Evolutionary conservation across 2,797 vertebrate species (phyloP).

Genomic region (Zonotrichia albicollis): DNA sequence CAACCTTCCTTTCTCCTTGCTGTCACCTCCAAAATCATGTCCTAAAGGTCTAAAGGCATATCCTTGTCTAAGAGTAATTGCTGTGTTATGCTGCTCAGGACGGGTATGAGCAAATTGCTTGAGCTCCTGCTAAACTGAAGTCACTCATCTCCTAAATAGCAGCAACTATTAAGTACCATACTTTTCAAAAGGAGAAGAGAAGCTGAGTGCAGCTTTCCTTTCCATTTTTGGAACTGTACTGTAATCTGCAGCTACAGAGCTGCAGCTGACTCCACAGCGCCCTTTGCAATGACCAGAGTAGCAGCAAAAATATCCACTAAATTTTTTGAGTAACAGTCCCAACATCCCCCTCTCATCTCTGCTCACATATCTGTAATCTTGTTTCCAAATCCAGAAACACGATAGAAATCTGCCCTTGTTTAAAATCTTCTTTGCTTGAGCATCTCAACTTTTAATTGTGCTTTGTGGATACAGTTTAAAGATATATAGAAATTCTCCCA

Average conservation of each 20-base stretch:
- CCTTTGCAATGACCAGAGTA: not conserved
- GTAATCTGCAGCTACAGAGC: conserved; percentile 8
- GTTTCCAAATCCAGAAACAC: conserved; percentile 9
- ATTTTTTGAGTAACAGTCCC: not conserved
- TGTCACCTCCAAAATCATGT: not conserved
- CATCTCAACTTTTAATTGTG: not conserved
- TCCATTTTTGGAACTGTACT: conserved; percentile 56
- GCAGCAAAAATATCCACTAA: conserved; percentile 5
- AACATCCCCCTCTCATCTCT: not conserved
- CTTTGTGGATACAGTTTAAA: not conserved
- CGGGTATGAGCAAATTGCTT: not conserved
- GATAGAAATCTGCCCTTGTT: not conserved
- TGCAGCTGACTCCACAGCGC: conserved; percentile 24
- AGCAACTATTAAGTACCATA: conserved; percentile 15
- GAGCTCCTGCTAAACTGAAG: not conserved
- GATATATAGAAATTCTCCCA: not conserved
- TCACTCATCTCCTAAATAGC: conserved; percentile 15
- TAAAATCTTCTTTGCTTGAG: conserved; percentile 1
- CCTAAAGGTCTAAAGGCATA: not conserved
- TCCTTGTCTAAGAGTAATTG: not conserved
- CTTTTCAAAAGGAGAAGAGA: conserved; percentile 43
- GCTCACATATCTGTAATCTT: not conserved
- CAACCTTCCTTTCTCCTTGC: not conserved
- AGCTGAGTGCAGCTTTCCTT: conserved; percentile 33
- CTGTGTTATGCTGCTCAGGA: not conserved